Evolutionary conservation across 2,888 invertebrate genomes (phyloP).

Genomic region (Andrena marginata): DNA sequence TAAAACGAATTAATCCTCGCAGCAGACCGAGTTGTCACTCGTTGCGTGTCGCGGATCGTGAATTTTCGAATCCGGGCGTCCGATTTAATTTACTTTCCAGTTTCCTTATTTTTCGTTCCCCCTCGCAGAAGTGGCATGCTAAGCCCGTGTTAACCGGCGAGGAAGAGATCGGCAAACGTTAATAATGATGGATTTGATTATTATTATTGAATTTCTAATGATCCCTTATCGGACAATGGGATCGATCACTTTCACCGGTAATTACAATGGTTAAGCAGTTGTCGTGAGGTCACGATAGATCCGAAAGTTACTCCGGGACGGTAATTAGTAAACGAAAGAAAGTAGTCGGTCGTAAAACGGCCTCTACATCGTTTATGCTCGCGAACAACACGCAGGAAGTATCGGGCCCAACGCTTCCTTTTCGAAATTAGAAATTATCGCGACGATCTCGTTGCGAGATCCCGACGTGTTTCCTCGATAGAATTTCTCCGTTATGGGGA

Average conservation of each 20-base stretch:
- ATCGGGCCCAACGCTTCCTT: conserved; percentile 8
- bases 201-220: conserved; percentile 6
- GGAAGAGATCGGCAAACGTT: conserved; percentile 21
- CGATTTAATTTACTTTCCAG: conserved; percentile 13
- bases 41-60: conserved; percentile 64
- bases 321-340: conserved; percentile 57
- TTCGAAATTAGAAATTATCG: conserved; percentile 21
- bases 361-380: background rate
- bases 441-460: background rate
- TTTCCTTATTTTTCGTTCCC: background rate
- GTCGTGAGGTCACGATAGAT: conserved; percentile 40
- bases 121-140: conserved; percentile 4
- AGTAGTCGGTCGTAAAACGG: conserved; percentile 38
- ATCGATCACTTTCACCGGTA: conserved; percentile 61
- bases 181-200: conserved; percentile 28
- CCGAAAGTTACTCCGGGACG: conserved; percentile 50
- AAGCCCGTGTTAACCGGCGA: conserved; percentile 30
- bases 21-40: conserved; percentile 42
- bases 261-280: conserved; percentile 51
- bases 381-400: background rate
- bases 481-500: conserved; percentile 17
- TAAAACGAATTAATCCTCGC: conserved; percentile 65
- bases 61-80: conserved; percentile 38
- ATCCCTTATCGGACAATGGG: conserved; percentile 21
- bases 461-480: background rate